Conservation (phyloP, 2,797 vertebrate genomes). For the Siniperca obscura region DNA sequence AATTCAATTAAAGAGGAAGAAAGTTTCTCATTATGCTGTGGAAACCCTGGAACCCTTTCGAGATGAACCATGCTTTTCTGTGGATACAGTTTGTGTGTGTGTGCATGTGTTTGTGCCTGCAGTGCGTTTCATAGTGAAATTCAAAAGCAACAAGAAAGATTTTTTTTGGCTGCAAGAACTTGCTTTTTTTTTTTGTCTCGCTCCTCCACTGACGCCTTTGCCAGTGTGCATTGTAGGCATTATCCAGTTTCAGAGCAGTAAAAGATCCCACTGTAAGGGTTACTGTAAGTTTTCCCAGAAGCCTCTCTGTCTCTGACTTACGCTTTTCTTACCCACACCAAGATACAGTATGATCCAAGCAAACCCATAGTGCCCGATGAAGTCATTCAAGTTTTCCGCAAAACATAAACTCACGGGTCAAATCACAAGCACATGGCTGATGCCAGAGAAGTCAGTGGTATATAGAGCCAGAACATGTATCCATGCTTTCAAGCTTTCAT, state of each 20-base stretch:
- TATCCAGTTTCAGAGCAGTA: slow-evolving; percentile 28
- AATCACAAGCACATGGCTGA: slow-evolving; percentile 62
- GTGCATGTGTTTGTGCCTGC: slow-evolving; percentile 1
- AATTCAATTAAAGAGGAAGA: neutral
- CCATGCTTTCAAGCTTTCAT: slow-evolving; percentile 34
- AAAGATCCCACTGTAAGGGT: slow-evolving; percentile 24
- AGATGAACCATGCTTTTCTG: slow-evolving; percentile 6
- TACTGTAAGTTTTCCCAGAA: slow-evolving; percentile 45
- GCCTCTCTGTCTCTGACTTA: slow-evolving; percentile 28
- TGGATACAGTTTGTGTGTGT: neutral
- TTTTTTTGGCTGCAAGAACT: slow-evolving; percentile 3
- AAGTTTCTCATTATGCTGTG: slow-evolving; percentile 10
- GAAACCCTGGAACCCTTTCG: neutral
- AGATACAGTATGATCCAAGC: slow-evolving; percentile 21
- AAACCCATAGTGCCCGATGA: slow-evolving; percentile 40
- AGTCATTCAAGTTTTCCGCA: slow-evolving; percentile 51
- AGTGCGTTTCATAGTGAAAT: neutral
- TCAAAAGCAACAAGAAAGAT: slow-evolving; percentile 7
- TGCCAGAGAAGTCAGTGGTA: slow-evolving; percentile 25
- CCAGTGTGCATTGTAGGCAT: slow-evolving; percentile 21
- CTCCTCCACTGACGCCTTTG: slow-evolving; percentile 9
- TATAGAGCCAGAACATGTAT: slow-evolving; percentile 24
- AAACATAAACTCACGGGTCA: slow-evolving; percentile 44
- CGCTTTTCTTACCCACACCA: slow-evolving; percentile 2
- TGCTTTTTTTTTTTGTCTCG: slow-evolving; percentile 1